phyloP scores from a whole-genome alignment of 2,113 vertebrate species.

The Callospermophilus lateralis region DNA sequence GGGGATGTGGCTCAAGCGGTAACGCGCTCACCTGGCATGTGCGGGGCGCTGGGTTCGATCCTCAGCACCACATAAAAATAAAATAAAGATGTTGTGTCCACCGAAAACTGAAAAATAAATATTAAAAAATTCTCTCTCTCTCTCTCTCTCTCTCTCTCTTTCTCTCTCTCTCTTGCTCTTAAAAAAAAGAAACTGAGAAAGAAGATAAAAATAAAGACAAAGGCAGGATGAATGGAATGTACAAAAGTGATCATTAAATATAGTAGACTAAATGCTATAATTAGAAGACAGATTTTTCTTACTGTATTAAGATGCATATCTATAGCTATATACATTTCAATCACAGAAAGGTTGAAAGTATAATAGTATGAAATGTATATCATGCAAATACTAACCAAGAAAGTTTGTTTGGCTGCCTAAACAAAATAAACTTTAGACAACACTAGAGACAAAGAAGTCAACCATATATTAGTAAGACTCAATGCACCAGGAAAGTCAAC shows the following conservation, averaged over 20 bases:
- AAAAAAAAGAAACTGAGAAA: background rate
- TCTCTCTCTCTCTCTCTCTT: too few relatives aligned
- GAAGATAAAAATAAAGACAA: background rate
- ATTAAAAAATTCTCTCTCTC: too few relatives aligned
- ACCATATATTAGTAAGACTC: background rate
- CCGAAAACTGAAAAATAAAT: too few relatives aligned
- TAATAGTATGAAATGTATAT: background rate
- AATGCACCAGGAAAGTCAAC: slow-evolving; percentile 27
- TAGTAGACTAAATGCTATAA: background rate
- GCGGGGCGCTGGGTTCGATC: too few relatives aligned
- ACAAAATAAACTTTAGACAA: background rate
- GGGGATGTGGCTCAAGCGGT: too few relatives aligned
- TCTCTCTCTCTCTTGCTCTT: too few relatives aligned
- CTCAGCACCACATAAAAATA: too few relatives aligned
- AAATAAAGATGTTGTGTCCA: too few relatives aligned
- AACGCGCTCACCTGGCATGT: too few relatives aligned
- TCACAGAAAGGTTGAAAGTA: too few relatives aligned
- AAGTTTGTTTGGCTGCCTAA: background rate
- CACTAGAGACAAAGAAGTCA: background rate
- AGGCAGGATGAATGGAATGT: background rate
- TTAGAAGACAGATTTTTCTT: background rate
- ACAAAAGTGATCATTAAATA: background rate
- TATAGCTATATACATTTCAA: too few relatives aligned
- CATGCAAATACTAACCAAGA: background rate
- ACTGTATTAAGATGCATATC: too few relatives aligned